Conservation (phyloP, 1,140 invertebrate genomes). For the Phenacoccus solenopsis region DNA sequence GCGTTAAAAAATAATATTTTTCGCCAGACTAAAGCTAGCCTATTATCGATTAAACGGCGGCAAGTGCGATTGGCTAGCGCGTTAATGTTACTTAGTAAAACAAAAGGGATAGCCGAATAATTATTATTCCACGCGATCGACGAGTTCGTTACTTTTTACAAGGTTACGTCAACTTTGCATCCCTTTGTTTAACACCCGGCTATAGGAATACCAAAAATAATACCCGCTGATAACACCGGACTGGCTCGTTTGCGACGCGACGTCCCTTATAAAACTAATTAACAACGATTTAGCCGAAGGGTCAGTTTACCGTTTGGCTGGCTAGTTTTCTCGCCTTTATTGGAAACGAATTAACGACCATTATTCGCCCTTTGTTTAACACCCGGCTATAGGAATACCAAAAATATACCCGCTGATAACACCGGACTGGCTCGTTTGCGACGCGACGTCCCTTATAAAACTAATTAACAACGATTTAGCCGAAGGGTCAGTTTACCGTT, state of each 20-base stretch:
- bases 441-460: too few relatives aligned
- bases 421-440: too few relatives aligned
- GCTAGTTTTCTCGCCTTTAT: too few relatives aligned
- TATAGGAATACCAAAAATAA: background rate
- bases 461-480: too few relatives aligned
- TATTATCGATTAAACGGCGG: conserved; percentile 10
- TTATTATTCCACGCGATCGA: conserved; percentile 16
- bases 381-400: background rate
- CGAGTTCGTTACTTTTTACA: conserved; percentile 9
- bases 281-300: too few relatives aligned
- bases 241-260: too few relatives aligned
- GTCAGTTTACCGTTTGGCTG: too few relatives aligned
- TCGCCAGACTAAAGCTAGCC: background rate
- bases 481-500: too few relatives aligned
- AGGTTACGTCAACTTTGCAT: conserved; percentile 9
- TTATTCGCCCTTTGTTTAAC: background rate
- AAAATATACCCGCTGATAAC: too few relatives aligned
- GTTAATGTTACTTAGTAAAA: background rate
- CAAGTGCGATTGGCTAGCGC: background rate
- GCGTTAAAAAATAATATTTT: conserved; percentile 6
- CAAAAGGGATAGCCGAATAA: background rate
- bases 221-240: too few relatives aligned
- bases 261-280: too few relatives aligned
- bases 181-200: background rate
- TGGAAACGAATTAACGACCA: too few relatives aligned